Evolutionary conservation across 2,888 invertebrate genomes (phyloP).

Genomic region (Eristalis tenax): DNA sequence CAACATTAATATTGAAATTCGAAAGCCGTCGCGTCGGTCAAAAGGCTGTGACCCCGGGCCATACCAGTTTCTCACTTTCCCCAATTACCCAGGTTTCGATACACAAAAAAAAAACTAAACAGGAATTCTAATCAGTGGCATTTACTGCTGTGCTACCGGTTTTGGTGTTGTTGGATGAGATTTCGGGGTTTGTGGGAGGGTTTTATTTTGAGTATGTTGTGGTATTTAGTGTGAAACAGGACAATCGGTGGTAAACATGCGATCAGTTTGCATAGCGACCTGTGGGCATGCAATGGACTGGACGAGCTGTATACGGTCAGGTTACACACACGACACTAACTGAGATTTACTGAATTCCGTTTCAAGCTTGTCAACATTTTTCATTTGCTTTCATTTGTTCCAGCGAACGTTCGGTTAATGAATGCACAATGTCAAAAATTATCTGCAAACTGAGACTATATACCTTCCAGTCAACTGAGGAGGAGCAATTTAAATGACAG

Average conservation of each 20-base stretch:
- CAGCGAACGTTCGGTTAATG: background rate
- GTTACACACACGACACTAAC: background rate
- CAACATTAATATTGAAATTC: background rate
- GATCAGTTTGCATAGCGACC: background rate
- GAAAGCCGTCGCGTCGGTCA: background rate
- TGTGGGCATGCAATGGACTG: background rate
- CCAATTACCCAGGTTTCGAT: background rate
- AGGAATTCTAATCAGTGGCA: background rate
- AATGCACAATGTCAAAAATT: no score
- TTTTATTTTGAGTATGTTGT: background rate
- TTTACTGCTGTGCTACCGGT: background rate
- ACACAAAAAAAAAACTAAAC: background rate
- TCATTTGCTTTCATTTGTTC: background rate
- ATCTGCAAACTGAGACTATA: no score
- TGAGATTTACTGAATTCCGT: background rate
- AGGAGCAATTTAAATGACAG: no score
- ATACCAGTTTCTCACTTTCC: background rate
- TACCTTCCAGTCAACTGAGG: no score
- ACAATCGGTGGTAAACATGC: background rate
- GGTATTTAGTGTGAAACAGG: background rate
- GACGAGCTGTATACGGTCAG: background rate
- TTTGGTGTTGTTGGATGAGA: background rate
- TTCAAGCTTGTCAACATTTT: background rate
- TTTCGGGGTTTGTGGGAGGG: background rate
- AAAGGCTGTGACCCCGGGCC: background rate